Conservation (phyloP, 2,888 invertebrate species). For the Platynereis dumerilii region DNA sequence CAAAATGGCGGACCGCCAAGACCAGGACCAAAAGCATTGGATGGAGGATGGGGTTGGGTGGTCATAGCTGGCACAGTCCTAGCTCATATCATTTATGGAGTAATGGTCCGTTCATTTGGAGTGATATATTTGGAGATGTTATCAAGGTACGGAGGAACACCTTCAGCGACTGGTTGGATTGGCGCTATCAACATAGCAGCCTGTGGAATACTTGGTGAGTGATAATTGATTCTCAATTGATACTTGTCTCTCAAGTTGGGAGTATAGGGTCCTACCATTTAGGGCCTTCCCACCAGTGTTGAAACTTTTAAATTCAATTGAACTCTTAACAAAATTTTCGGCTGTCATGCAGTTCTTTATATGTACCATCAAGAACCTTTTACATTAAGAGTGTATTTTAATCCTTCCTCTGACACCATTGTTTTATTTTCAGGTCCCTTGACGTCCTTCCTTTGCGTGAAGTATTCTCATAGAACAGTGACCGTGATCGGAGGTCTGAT, state of each 20-base stretch:
- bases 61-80: slow-evolving; percentile 13
- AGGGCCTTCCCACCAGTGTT: no score
- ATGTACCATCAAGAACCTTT: no score
- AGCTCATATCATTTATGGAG: slow-evolving; percentile 9
- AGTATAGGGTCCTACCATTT: no score
- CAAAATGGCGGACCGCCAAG: no score
- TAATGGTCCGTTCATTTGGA: slow-evolving; percentile 14
- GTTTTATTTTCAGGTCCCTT: slow-evolving; percentile 3
- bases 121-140: slow-evolving; percentile 15
- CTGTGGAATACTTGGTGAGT: no score
- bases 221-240: no score
- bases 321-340: no score
- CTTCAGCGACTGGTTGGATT: slow-evolving; percentile 19
- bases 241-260: no score
- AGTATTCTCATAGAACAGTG: neutral
- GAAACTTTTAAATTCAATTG: no score
- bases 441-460: neutral
- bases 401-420: no score
- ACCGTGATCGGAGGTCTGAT: neutral
- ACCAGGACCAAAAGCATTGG: neutral
- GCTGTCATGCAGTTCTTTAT: no score
- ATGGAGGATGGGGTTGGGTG: slow-evolving; percentile 25
- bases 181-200: slow-evolving; percentile 17
- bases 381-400: no score
- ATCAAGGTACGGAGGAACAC: neutral